These are phyloP conservation scores for Heterodera filipjevi DNA, from an alignment of 2,888 invertebrate species.

Conservation along the genomic window DNA sequence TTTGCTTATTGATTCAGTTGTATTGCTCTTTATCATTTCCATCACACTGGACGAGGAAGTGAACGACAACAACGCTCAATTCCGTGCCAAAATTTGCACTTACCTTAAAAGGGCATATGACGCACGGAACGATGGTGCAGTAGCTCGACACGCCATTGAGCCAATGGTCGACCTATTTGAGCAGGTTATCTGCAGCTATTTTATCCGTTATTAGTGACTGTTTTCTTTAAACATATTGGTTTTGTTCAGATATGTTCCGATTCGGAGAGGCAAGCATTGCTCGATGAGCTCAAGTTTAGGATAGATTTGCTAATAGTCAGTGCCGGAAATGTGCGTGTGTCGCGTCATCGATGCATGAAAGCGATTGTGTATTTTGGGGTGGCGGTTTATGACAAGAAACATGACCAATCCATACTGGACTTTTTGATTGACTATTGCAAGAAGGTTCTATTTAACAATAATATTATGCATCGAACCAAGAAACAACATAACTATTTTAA, in stretches of 20 bases:
- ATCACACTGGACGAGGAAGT: neutral
- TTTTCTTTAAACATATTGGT: neutral
- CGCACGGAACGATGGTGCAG: neutral
- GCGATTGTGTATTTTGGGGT: slow-evolving; percentile 1
- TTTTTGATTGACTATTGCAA: neutral
- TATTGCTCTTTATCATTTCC: neutral
- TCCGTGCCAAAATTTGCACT: neutral
- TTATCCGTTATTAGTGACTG: too few species aligned
- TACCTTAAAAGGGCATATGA: slow-evolving; percentile 1
- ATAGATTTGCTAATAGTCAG: slow-evolving; percentile 4
- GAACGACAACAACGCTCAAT: neutral
- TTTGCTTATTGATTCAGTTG: too few species aligned
- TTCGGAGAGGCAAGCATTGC: neutral
- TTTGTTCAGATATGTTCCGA: neutral
- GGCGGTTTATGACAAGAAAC: neutral
- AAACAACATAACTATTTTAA: too few species aligned
- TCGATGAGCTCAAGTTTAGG: slow-evolving; percentile 8
- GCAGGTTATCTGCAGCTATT: too few species aligned
- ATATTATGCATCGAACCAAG: too few species aligned
- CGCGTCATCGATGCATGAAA: slow-evolving; percentile 9
- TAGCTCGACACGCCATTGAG: neutral
- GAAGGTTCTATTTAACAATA: too few species aligned
- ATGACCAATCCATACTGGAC: neutral
- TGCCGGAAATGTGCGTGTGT: neutral
- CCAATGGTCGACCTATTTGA: slow-evolving; percentile 2